phyloP scores from a whole-genome alignment of 2,888 invertebrate genomes.

The Sclerodermus sp. region DNA sequence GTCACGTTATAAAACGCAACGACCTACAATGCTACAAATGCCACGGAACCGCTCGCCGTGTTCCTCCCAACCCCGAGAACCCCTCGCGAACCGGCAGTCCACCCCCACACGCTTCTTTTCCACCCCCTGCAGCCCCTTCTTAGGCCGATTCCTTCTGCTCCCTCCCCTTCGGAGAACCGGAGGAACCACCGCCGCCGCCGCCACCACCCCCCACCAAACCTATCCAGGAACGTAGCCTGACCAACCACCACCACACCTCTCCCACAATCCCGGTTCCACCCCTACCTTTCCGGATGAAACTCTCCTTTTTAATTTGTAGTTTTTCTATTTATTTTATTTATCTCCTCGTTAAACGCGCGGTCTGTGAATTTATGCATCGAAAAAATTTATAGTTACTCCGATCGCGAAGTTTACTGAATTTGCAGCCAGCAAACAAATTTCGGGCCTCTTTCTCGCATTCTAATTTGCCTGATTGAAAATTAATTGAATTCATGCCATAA shows the following conservation, averaged over 20 bases:
- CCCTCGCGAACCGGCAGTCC: not conserved
- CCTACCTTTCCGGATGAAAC: not conserved
- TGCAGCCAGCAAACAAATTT: too few species aligned
- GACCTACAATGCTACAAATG: conserved; percentile 54
- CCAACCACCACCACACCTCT: not conserved
- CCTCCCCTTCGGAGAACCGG: not conserved
- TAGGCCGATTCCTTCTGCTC: conserved; percentile 27
- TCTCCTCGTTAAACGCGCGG: too few species aligned
- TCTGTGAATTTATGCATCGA: too few species aligned
- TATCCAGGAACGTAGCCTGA: conserved; percentile 4
- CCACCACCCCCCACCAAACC: conserved; percentile 15
- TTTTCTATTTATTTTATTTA: too few species aligned
- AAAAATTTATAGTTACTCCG: too few species aligned
- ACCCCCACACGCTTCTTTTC: conserved; percentile 15
- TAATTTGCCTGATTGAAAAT: too few species aligned
- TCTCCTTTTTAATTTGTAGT: conserved; percentile 6
- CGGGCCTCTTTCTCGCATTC: too few species aligned
- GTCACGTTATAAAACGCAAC: conserved; percentile 54
- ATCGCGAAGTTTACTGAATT: too few species aligned
- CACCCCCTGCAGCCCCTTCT: conserved; percentile 32
- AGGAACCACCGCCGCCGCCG: conserved; percentile 12
- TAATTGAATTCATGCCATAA: too few species aligned
- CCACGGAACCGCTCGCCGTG: conserved; percentile 34
- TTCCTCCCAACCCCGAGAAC: conserved; percentile 20
- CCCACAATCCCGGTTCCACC: conserved; percentile 3